Percentiles rank a stretch among this genome's conserved stretches.
Evolutionary conservation across 2,888 invertebrate genomes (phyloP).

Genomic region (Stegophylla sp.): DNA sequence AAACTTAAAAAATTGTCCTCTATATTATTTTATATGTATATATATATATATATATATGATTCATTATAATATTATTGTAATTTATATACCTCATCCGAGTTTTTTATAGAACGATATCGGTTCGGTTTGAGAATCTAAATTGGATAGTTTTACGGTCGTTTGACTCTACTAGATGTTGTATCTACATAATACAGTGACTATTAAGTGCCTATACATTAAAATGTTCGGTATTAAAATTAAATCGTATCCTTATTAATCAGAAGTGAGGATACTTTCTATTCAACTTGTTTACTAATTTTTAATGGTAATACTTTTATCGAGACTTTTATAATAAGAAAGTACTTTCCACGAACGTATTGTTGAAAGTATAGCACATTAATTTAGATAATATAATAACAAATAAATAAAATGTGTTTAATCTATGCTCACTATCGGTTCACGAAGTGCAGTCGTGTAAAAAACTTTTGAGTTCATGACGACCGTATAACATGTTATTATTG

Average conservation of each 20-base stretch:
- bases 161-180: not conserved
- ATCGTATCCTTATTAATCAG: too few relatives aligned
- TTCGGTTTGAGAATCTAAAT: not conserved
- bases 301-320: not conserved
- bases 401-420: not conserved
- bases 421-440: not conserved
- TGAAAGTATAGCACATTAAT: too few relatives aligned
- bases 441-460: not conserved
- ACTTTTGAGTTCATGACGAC: too few relatives aligned
- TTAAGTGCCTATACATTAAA: too few relatives aligned
- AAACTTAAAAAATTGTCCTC: too few relatives aligned
- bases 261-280: slow-evolving; percentile 6
- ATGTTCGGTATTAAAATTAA: too few relatives aligned
- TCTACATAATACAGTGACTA: not conserved
- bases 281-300: slow-evolving; percentile 7
- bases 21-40: too few relatives aligned
- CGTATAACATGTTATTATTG: too few relatives aligned
- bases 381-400: not conserved
- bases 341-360: not conserved
- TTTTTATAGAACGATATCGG: not conserved
- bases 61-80: too few relatives aligned
- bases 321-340: slow-evolving; percentile 2
- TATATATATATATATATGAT: too few relatives aligned
- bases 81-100: too few relatives aligned
- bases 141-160: not conserved